These are phyloP conservation scores for Phataginus tetradactyla DNA, from an alignment of 2,797 vertebrate genomes.

Conservation along the genomic window DNA sequence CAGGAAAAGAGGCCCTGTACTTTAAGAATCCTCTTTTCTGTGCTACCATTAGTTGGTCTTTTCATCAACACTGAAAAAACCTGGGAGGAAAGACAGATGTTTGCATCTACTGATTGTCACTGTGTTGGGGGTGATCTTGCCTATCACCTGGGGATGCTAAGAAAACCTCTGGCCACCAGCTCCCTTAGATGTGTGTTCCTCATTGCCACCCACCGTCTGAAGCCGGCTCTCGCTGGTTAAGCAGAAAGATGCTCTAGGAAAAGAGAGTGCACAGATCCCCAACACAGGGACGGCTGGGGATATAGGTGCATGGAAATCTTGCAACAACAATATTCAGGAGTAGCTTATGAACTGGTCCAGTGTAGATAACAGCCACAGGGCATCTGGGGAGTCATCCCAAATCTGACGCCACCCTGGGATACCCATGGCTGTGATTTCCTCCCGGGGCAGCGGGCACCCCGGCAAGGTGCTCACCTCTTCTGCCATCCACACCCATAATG, in stretches of 20 bases:
- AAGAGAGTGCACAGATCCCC: background rate
- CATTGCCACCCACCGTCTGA: too few species aligned
- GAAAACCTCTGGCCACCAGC: too few species aligned
- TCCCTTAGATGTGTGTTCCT: too few species aligned
- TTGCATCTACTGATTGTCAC: background rate
- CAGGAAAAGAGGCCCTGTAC: too few species aligned
- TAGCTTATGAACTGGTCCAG: background rate
- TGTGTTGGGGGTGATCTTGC: background rate
- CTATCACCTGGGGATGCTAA: fast-evolving
- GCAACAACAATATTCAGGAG: background rate
- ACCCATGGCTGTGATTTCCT: background rate
- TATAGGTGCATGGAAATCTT: too few species aligned
- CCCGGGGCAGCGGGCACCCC: background rate
- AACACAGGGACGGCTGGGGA: background rate
- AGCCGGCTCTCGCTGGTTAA: background rate
- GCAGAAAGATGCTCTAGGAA: background rate
- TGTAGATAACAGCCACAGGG: too few species aligned
- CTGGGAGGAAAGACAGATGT: background rate
- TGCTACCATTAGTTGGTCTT: background rate
- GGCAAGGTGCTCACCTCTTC: too few species aligned
- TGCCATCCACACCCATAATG: fast-evolving
- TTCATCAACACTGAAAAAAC: background rate
- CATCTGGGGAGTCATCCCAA: too few species aligned
- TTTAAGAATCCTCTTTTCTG: background rate
- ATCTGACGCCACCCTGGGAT: fast-evolving